Evolutionary conservation across 2,113 vertebrate species (phyloP).

Genomic region (Oxyruncus cristatus): DNA sequence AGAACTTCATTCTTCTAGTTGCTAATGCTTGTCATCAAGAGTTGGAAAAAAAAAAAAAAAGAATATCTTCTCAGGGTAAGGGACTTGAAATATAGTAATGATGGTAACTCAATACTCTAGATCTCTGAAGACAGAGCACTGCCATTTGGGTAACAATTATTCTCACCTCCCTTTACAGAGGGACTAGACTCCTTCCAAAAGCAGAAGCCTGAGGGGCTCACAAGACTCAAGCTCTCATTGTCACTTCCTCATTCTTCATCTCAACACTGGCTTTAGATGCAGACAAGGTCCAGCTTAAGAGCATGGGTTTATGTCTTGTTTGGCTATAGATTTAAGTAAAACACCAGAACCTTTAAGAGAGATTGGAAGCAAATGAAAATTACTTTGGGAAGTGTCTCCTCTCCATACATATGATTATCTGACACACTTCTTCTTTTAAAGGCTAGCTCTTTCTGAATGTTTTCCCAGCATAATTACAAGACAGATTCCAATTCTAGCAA

Average conservation of each 20-base stretch:
- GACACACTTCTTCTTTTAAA: not conserved
- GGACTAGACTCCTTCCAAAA: not conserved
- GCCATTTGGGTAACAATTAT: not conserved
- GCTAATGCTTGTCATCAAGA: not conserved
- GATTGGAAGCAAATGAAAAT: not conserved
- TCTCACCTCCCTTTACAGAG: not conserved
- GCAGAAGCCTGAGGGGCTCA: not conserved
- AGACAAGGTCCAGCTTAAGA: not conserved
- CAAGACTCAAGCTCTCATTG: not conserved
- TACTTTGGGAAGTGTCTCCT: not conserved
- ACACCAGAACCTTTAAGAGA: not conserved
- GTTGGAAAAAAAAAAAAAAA: not conserved
- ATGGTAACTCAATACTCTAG: not conserved
- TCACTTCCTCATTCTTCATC: not conserved
- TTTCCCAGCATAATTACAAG: not conserved
- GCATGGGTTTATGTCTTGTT: not conserved
- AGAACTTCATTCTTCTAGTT: not conserved
- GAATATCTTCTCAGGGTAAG: not conserved
- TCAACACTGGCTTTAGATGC: not conserved
- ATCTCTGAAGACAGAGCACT: not conserved
- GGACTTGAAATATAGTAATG: not conserved
- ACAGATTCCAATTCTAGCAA: not conserved
- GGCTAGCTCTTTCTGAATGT: not conserved
- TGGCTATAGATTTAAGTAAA: not conserved
- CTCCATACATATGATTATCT: not conserved